phyloP scores from a whole-genome alignment of 1,140 invertebrate genomes.

The Acromyrmex charruanus region DNA sequence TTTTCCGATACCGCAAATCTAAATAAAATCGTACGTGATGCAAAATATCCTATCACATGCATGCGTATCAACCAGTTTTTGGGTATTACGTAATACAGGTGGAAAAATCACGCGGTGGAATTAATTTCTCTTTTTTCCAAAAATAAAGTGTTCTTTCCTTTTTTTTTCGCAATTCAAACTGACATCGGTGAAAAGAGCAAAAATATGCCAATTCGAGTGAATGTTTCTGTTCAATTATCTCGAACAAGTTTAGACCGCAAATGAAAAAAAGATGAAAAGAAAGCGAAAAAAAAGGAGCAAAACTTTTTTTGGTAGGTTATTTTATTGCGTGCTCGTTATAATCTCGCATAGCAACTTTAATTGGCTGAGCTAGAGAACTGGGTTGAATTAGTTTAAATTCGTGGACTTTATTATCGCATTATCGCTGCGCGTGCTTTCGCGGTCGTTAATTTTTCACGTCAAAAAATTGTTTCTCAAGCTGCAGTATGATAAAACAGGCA shows the following conservation, averaged over 20 bases:
- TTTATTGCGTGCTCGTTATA: constrained; percentile 7
- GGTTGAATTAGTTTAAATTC: constrained; percentile 10
- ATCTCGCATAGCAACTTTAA: constrained; percentile 20
- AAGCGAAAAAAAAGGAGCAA: not conserved
- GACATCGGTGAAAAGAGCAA: not conserved
- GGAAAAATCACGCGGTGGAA: constrained; percentile 1
- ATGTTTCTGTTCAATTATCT: constrained; percentile 51
- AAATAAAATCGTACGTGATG: constrained; percentile 16
- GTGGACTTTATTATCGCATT: constrained; percentile 3
- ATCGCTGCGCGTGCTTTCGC: not conserved
- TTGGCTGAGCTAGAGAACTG: not conserved
- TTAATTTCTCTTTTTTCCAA: constrained; percentile 1
- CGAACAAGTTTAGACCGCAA: not conserved
- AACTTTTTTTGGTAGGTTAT: not conserved
- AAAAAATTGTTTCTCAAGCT: not conserved
- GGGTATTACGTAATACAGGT: not conserved
- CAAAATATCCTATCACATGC: constrained; percentile 9
- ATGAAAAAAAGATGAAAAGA: not conserved
- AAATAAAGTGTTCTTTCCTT: not conserved
- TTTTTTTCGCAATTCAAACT: not conserved
- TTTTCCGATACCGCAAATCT: constrained; percentile 16
- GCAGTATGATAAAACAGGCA: not conserved
- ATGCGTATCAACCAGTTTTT: constrained; percentile 7
- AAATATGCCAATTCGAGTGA: constrained; percentile 18
- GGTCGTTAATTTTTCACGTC: not conserved